Evolutionary conservation across 64 coral and sea anemone genomes (phyloP).

Genomic region (Cladopsammia gracilis): DNA sequence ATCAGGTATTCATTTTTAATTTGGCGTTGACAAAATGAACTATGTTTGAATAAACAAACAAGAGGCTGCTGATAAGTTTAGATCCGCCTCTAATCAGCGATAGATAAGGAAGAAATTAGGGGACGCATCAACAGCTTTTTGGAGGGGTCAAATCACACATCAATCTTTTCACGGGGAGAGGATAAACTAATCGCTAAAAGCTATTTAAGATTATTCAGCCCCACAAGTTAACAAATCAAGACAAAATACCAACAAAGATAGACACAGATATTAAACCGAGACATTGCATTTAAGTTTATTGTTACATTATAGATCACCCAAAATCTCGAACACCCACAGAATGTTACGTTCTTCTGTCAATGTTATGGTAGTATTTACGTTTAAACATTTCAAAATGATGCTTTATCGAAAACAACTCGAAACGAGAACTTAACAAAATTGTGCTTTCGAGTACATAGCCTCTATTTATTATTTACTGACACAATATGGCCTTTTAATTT

Average conservation of each 20-base stretch:
- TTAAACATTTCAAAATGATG: no score
- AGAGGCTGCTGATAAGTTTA: background rate
- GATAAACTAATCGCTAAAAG: background rate
- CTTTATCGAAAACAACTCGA: no score
- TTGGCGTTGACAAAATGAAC: background rate
- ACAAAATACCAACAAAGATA: background rate
- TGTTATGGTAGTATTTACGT: background rate
- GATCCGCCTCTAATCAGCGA: background rate
- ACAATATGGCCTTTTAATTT: no score
- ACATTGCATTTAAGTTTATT: background rate
- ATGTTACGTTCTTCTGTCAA: background rate
- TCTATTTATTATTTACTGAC: no score
- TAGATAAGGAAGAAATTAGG: conserved; percentile 24
- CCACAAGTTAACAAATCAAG: background rate
- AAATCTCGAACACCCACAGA: background rate
- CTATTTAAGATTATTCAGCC: background rate
- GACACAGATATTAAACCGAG: background rate
- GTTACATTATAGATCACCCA: background rate
- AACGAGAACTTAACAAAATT: no score
- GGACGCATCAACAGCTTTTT: conserved; percentile 9
- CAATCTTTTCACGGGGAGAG: background rate
- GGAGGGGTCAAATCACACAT: background rate
- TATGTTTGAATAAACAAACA: conserved; percentile 18
- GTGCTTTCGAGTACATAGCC: no score
- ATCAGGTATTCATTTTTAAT: background rate